These are phyloP conservation scores for Sarotherodon lohbergeri DNA, from an alignment of 2,113 vertebrate genomes.

Conservation along the genomic window DNA sequence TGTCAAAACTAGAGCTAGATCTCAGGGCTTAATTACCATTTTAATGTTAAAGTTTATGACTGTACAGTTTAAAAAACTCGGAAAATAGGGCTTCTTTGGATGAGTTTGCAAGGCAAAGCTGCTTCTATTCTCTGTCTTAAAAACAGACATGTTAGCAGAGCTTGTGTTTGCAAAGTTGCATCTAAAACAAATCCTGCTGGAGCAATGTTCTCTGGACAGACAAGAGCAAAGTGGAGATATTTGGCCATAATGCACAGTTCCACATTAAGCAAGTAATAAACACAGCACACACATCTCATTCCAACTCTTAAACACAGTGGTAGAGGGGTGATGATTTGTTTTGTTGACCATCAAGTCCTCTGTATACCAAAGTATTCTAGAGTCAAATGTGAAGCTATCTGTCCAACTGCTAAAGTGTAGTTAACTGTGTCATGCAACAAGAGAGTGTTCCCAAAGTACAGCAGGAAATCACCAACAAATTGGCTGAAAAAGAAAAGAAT, in stretches of 20 bases:
- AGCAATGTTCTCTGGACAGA: not conserved
- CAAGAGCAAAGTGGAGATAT: not conserved
- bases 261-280: not conserved
- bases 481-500: not conserved
- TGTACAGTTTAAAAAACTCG: not conserved
- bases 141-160: not conserved
- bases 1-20: not conserved
- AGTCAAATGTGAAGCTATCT: not conserved
- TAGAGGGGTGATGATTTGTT: not conserved
- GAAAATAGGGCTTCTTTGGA: not conserved
- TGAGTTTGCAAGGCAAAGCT: not conserved
- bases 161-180: not conserved
- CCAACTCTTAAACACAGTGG: not conserved
- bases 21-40: not conserved
- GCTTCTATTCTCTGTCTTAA: not conserved
- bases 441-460: not conserved
- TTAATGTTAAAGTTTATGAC: not conserved
- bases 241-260: not conserved
- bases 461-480: not conserved
- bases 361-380: not conserved
- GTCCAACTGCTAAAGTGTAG: not conserved
- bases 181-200: not conserved
- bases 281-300: not conserved
- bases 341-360: not conserved
- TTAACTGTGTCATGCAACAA: not conserved